Evolutionary conservation across 2,113 vertebrate species (phyloP), one percentile per base, ranked within the genome.

Genomic region (Poeciliopsis retropinna): DNA sequence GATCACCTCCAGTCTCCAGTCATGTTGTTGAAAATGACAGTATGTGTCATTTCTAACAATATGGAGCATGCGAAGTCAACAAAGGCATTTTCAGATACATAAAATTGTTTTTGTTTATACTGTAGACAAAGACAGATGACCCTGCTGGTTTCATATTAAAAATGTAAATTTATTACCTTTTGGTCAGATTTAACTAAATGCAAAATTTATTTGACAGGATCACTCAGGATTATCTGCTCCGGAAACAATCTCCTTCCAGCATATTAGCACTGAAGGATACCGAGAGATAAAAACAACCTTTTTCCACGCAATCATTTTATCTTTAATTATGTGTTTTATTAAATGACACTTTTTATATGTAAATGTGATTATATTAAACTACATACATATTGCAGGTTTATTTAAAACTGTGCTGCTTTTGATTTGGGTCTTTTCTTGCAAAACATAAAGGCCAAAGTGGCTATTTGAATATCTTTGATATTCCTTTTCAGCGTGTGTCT

Each of bases 251-350:
- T 87, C 83, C 80, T 87, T 85, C 89, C 75, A 89, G 80, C 89
- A 79, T 78, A 91, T 92, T 90, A 88, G 79, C 73, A 37, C 75
- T 75, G 81, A 90, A 86, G 88, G 81, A 90, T 85, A 88, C 83
- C 91, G 81, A 83, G 75, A 88, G 90, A 93, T 92, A 88, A 88
- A 80, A 78, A 76, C 0, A 6, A 60, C 60, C 3, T 72, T 79
- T 87, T 47, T 87, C 84, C 70, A 74, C 85, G 86, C 78, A 90
- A 93, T 93, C 91, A 87, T 82, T 89, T 88, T 85, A 94, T 94
- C 93, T 94, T 93, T 94, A 87, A 93, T 94, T 93, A 92, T 67
- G 82, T 75, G 77, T 78, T 85, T 86, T 90, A 93, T 90, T 89
- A 87, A 37, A 89, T 81, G 70, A 15, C 68, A 78, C 88, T 84